A percentile compares a stretch with the other conserved stretches of the same genome.
Evolutionary conservation across 2,888 invertebrate species (phyloP).

Genomic region (Schizaphis graminum): DNA sequence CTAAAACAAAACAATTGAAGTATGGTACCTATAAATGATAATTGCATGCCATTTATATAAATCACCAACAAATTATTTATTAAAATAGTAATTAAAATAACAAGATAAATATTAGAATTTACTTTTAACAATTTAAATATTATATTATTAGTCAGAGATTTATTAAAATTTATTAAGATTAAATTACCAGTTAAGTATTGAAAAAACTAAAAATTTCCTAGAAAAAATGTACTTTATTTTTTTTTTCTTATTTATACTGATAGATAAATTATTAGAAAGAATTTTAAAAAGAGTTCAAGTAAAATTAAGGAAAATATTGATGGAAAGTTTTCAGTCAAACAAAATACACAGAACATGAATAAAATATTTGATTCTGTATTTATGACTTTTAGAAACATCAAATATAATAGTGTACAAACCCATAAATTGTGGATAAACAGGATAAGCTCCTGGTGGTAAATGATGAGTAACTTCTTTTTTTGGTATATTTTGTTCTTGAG

Average conservation of each 20-base stretch:
- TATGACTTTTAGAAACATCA: neutral
- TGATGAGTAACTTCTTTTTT: constrained; percentile 65
- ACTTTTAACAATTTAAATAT: neutral
- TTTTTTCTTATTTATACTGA: neutral
- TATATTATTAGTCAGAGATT: neutral
- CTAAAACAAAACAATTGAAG: neutral
- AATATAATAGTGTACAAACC: constrained; percentile 19
- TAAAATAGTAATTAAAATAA: neutral
- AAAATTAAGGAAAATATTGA: neutral
- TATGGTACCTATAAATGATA: neutral
- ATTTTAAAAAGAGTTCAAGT: neutral
- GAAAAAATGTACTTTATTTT: neutral
- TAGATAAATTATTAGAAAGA: neutral
- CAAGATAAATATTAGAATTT: neutral
- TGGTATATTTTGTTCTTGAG: constrained; percentile 49
- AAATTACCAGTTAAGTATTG: neutral
- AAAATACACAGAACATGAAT: neutral
- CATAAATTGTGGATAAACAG: constrained; percentile 65
- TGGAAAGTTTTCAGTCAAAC: neutral
- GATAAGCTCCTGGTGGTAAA: constrained; percentile 60
- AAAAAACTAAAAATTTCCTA: neutral
- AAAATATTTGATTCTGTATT: neutral
- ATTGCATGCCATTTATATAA: neutral
- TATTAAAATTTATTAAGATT: neutral
- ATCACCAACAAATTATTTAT: neutral